Evolutionary conservation across 2,113 vertebrate species (phyloP), one percentile per base, ranked within the genome.

Genomic region (Phrynocephalus versicolor): DNA sequence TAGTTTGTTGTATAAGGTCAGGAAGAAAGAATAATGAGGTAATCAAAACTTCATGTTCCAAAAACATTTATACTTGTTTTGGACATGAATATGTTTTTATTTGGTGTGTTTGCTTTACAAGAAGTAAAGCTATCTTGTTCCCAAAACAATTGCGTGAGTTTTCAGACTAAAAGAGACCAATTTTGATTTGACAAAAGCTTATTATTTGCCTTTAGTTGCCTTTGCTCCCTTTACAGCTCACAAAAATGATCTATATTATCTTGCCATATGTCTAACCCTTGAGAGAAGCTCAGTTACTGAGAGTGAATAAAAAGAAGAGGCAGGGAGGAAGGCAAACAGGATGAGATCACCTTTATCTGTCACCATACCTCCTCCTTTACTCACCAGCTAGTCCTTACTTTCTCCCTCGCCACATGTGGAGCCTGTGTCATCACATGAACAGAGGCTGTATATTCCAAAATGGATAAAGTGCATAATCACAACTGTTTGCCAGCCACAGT

Each of bases 11-110:
- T 69, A 71, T 81, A 71, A 85, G 76, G 55, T 72, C 72, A 71
- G 27, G 55, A 65, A 73, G 45, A 39, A 25, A 84, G 35, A 81
- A 77, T 69, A 60, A 73, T 85, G 64, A 82, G 64, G 33, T 81
- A 72, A 84, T 77, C 41, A 89, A 87, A 67, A 82, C 67, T 41
- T 13, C 14, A n/a, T 70, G 79, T 74, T 82, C n/a, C 58, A 73
- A 58, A 45, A 84, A 77, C 62, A 70, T 81, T 71, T 67, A 41
- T 69, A 77, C 58, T 81, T 83, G 58, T 35, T 82, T 87, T 77
- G 67, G 39, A 67, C 25, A 18, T 69, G 16, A 33, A 12, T 14
- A 27, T 77, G 39, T 57, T 83, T 77, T 79, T 88, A 14, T 85
- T 67, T 71, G 35, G 30, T 27, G 69, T 25, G 6, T 51, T 72